Evolutionary conservation across 2,113 vertebrate species (phyloP), one percentile per base, ranked within the genome.

Genomic region (Ranitomeya imitator): DNA sequence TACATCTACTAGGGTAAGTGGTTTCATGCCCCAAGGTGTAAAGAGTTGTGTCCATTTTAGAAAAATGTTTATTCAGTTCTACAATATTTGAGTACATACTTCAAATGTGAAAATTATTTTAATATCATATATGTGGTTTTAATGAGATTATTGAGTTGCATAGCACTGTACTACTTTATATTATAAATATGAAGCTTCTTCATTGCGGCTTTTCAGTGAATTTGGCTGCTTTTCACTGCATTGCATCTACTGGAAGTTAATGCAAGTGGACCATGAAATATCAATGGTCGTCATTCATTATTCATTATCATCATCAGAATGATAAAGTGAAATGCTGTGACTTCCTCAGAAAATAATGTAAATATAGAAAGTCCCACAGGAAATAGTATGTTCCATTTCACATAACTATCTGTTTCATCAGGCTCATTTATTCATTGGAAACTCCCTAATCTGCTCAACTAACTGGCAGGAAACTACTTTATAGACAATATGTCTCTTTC

Each of bases 391-490:
- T 60, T 60, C 23, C 79, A 60, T 81, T 18, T 61, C 16, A 81
- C 14, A 7, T 4, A 60, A 31, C 79, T n/a, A 31, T 16, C 16
- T 31, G 10, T 31, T 57, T 81, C 61, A 81, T 81, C 79, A 31
- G 6, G 18, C 31, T 60, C 79, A 81, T 37, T 37, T 57, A 60
- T 45, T 81, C 26, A 81, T 37, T 81, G 79, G 79, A 81, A 81
- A 81, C 79, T 61, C 26, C 79, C 79, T 45, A 37, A 15, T 18
- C n/a, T 37, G 52, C 8, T 11, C 51, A 37, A 3, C 5, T 61
- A 23, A 60, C 8, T 11, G 23, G 1, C 57, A 61, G 79, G 79
- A 81, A 79, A 81, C 15, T 26, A 60, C 18, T 61, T 19, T 14
- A 80, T 26, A 80, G 55, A 54, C 51, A 54, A 21, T 23, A 59